Percentiles rank a stretch among this genome's conserved stretches.
phyloP scores from a whole-genome alignment of 2,113 vertebrate species.

The Protobothrops mucrosquamatus region DNA sequence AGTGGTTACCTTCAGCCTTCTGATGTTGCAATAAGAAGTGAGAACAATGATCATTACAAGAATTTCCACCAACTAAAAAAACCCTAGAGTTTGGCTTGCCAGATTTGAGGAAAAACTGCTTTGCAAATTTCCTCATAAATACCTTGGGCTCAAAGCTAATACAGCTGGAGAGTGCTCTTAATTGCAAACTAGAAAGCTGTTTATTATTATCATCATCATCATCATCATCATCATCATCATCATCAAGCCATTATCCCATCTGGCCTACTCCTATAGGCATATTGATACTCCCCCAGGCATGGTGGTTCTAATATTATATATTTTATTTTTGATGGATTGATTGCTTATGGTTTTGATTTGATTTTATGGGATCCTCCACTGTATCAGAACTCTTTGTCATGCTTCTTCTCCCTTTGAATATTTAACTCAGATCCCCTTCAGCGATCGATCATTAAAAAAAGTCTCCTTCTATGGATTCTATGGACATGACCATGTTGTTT shows the following conservation, averaged over 20 bases:
- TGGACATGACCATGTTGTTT: not conserved
- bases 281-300: not conserved
- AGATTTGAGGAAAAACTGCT: not conserved
- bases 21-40: not conserved
- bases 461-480: not conserved
- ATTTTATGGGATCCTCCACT: not conserved
- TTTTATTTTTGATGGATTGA: not conserved
- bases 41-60: not conserved
- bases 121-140: not conserved
- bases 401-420: not conserved
- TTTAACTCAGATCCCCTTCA: not conserved
- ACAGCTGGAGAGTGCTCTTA: not conserved
- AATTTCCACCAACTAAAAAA: not conserved
- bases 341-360: not conserved
- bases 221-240: too few species aligned
- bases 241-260: not conserved
- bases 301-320: not conserved
- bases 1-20: not conserved
- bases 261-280: not conserved
- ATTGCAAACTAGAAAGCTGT: not conserved
- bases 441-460: not conserved
- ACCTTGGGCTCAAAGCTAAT: not conserved
- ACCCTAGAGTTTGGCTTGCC: not conserved
- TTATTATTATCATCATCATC: too few species aligned
- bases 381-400: not conserved